Evolutionary conservation across 1,140 invertebrate genomes (phyloP).

Genomic region (Cyclina sinensis): DNA sequence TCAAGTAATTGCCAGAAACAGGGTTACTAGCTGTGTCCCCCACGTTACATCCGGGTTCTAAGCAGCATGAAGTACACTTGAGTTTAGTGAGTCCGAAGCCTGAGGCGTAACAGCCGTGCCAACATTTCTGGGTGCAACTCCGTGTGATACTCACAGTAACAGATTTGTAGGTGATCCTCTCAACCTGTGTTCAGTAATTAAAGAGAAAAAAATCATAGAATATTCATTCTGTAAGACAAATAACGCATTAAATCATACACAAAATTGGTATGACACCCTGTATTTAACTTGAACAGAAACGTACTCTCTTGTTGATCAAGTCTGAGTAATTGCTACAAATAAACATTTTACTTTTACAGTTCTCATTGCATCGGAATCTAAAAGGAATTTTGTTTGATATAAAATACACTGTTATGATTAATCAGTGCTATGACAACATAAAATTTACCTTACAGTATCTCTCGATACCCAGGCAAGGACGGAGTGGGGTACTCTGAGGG

Average conservation of each 20-base stretch:
- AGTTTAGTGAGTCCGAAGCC: constrained; percentile 60
- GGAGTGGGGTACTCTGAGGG: constrained; percentile 32
- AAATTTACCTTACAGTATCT: constrained; percentile 51
- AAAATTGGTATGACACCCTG: no score
- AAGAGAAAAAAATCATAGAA: no score
- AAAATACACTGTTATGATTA: no score
- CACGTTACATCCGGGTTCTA: constrained; percentile 38
- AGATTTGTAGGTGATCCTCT: constrained; percentile 47
- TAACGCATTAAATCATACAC: no score
- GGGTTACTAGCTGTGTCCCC: neutral
- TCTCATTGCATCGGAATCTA: no score
- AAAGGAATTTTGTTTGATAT: no score
- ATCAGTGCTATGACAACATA: no score
- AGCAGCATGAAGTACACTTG: constrained; percentile 56
- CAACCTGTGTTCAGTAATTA: constrained; percentile 19
- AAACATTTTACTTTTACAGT: no score
- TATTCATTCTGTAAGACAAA: no score
- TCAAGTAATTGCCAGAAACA: neutral
- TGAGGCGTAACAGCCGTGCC: constrained; percentile 52
- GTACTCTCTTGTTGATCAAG: no score
- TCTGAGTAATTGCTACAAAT: no score
- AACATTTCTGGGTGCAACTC: constrained; percentile 54
- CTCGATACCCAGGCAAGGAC: constrained; percentile 23
- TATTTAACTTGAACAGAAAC: no score
- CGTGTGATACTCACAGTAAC: constrained; percentile 37